Base-by-base conservation (phyloP, 1,140 invertebrate species). In the Trichogramma pretiosum region DNA sequence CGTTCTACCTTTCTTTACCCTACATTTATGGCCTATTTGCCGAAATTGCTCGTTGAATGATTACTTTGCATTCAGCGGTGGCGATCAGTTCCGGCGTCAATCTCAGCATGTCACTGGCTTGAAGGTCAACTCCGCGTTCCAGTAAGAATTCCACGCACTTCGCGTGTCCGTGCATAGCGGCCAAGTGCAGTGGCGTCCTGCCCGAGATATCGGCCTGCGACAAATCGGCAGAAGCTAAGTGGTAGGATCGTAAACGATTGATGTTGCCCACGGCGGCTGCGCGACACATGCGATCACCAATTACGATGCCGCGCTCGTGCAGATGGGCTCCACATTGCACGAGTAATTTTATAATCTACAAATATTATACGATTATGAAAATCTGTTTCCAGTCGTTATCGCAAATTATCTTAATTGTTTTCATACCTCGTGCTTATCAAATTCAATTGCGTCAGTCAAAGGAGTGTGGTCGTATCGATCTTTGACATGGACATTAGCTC, bases 401-500 rank as follows among this genome's bases (percentile, higher is more conserved):
- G n/a, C n/a, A n/a, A n/a, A n/a, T n/a, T n/a, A n/a, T n/a, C n/a
- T 36, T 37, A 49, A 18, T 48, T 40, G 5, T 24, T n/a, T 5
- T 34, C 33, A 5, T 59, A 83, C 79, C 51, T 79, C 75, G 43
- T 80, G 67, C 46, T 71, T 68, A 60, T 83, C 77, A 43, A 70
- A 67, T 32, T 78, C 64, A n/a, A 85, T 72, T 1, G 84, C 82
- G 48, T 81, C 77, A 16, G 75, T 67, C 3, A 85, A 59, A 1
- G 83, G 75, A 0, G 81, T 78, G 34, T 76, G 73, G 47, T 78
- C 75, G 39, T 75, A 74, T 49, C 74, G 64, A 56, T 88, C 87
- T 59, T 80, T 81, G 26, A 79, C 69, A 55, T 93, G 89, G n/a
- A 94, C 86, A 41, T 81, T 87, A 0, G 87, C 88, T 1, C 92